Evolutionary conservation across 2,113 vertebrate species (phyloP).

Genomic region (Numida meleagris): DNA sequence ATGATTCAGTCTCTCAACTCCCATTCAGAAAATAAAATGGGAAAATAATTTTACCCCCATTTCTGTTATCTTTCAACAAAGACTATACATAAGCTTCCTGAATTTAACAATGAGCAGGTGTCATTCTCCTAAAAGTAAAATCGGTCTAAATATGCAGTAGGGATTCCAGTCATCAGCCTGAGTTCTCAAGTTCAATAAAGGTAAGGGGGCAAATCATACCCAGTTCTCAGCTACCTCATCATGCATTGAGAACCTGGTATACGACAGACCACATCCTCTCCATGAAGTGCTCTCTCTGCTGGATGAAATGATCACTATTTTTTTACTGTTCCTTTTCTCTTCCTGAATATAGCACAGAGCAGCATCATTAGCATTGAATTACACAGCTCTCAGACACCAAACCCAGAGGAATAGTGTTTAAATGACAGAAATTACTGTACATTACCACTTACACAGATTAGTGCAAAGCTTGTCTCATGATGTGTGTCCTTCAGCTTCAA

Average conservation of each 20-base stretch:
- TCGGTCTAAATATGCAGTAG: not conserved
- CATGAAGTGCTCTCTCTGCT: not conserved
- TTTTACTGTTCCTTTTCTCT: not conserved
- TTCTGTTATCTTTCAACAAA: not conserved
- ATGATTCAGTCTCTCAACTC: not conserved
- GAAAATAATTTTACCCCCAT: not conserved
- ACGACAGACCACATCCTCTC: not conserved
- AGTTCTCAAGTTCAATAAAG: not conserved
- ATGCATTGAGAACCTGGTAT: not conserved
- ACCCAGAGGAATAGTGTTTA: constrained; percentile 5
- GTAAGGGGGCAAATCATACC: not conserved
- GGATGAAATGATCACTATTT: not conserved
- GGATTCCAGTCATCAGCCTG: not conserved
- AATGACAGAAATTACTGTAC: constrained; percentile 22
- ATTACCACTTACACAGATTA: constrained; percentile 15
- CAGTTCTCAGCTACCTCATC: not conserved
- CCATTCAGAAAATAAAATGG: not conserved
- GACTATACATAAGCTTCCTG: not conserved
- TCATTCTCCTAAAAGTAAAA: not conserved
- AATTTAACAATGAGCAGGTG: not conserved
- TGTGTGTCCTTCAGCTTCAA: constrained; percentile 37
- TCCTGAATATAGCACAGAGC: not conserved
- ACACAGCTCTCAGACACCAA: constrained; percentile 12
- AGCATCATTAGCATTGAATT: constrained; percentile 23
- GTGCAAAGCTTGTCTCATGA: not conserved